Evolutionary conservation across 2,797 vertebrate species (phyloP).

Genomic region (Amblyraja radiata): DNA sequence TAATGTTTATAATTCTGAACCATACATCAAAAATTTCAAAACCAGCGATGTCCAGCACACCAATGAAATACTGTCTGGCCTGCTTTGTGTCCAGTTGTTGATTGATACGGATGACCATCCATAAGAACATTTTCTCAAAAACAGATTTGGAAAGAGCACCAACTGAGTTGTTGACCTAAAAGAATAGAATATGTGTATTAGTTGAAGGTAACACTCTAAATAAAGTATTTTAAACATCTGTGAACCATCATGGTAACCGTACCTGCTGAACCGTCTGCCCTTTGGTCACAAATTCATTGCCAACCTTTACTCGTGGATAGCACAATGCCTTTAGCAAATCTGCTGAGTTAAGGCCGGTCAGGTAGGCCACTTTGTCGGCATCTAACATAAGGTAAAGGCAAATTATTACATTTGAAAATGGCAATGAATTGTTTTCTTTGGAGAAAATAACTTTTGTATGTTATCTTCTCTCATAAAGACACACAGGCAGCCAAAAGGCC

Average conservation of each 20-base stretch:
- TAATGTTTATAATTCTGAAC: no score
- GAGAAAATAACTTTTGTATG: no score
- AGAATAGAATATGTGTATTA: no score
- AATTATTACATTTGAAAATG: neutral
- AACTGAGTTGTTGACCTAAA: no score
- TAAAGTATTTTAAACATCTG: no score
- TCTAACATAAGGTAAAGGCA: slow-evolving; percentile 43
- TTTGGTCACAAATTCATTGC: slow-evolving; percentile 56
- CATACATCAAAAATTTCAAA: slow-evolving; percentile 57
- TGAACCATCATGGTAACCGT: neutral
- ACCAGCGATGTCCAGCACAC: slow-evolving; percentile 83
- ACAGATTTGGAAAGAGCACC: slow-evolving; percentile 53
- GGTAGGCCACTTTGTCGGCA: slow-evolving; percentile 70
- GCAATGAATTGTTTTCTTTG: no score
- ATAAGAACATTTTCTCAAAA: slow-evolving; percentile 86
- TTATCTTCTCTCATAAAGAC: no score
- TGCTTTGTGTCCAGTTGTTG: slow-evolving; percentile 86
- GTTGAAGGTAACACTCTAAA: no score
- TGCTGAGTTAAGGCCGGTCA: slow-evolving; percentile 77
- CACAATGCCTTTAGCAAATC: slow-evolving; percentile 75
- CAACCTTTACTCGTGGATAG: slow-evolving; percentile 76
- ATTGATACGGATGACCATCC: slow-evolving; percentile 88
- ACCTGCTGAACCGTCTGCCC: slow-evolving; percentile 70
- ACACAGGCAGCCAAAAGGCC: no score
- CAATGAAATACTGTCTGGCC: slow-evolving; percentile 75